These are phyloP conservation scores for Ptiloglossa arizonensis DNA, from an alignment of 1,140 invertebrate genomes.

Conservation along the genomic window DNA sequence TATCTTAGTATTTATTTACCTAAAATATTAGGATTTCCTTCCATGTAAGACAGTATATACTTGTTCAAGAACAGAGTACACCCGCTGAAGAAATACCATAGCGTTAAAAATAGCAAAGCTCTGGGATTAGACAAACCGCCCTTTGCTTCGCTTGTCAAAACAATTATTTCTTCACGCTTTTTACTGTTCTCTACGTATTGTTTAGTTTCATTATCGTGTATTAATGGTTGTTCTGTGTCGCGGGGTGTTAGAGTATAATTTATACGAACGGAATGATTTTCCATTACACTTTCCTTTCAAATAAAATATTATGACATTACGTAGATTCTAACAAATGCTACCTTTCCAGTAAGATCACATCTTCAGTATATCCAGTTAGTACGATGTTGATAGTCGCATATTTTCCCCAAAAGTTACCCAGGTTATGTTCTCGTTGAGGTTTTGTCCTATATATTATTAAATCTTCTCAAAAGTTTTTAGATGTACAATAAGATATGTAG, in stretches of 20 bases:
- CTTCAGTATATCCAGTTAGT: constrained; percentile 11
- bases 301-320: constrained; percentile 27
- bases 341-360: constrained; percentile 46
- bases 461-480: background rate
- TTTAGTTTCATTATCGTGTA: constrained; percentile 67
- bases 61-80: constrained; percentile 93
- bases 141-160: constrained; percentile 72
- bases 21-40: constrained; percentile 90
- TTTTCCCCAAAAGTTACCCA: background rate
- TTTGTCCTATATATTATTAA: too few relatives aligned
- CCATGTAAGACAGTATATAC: constrained; percentile 89
- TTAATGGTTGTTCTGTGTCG: constrained; percentile 68
- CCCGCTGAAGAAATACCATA: constrained; percentile 91
- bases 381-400: constrained; percentile 7
- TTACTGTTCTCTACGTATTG: constrained; percentile 67
- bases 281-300: constrained; percentile 63
- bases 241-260: constrained; percentile 70
- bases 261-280: constrained; percentile 69
- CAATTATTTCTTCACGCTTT: constrained; percentile 69
- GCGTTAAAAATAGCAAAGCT: constrained; percentile 86
- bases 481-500: background rate
- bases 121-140: constrained; percentile 84
- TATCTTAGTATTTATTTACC: constrained; percentile 81
- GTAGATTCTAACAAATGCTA: background rate
- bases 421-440: constrained; percentile 38